A percentile compares a stretch with the other conserved stretches of the same genome.
phyloP scores from a whole-genome alignment of 2,113 vertebrate genomes.

The Stictonetta naevosa region DNA sequence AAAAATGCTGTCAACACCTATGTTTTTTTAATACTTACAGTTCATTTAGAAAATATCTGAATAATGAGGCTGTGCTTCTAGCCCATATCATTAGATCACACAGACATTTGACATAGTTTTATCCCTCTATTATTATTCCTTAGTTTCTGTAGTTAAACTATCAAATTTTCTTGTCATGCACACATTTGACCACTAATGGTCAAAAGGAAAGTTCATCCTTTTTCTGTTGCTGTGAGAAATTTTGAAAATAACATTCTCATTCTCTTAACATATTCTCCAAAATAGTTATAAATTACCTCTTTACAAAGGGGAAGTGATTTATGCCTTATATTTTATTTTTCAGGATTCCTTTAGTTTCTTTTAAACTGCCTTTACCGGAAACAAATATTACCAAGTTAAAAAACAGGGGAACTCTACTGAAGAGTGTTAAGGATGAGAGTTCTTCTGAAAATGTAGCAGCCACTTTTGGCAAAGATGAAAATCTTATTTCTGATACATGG shows the following conservation, averaged over 20 bases:
- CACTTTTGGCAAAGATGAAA: slow-evolving; percentile 64
- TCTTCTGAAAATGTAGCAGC: slow-evolving; percentile 6
- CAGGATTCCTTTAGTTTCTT: slow-evolving; percentile 75
- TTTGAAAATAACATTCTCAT: background rate
- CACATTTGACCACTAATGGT: background rate
- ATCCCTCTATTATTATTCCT: background rate
- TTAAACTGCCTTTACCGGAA: slow-evolving; percentile 63
- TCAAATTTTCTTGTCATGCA: background rate
- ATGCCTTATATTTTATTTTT: slow-evolving; percentile 4
- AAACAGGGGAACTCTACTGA: background rate
- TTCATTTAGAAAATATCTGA: background rate
- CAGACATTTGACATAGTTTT: background rate
- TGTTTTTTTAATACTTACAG: background rate
- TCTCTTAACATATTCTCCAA: background rate
- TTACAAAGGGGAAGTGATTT: rapidly evolving
- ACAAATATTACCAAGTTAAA: slow-evolving; percentile 16
- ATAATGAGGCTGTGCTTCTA: background rate
- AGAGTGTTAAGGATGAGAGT: slow-evolving; percentile 22
- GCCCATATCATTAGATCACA: background rate
- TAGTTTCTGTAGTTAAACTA: background rate
- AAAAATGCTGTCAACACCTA: background rate
- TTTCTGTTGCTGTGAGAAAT: background rate
- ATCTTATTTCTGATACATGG: slow-evolving; percentile 75
- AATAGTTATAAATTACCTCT: background rate
- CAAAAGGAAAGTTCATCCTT: background rate